Conservation (phyloP, 2,888 invertebrate species). For the Ashinkailepas kermadecensis region DNA sequence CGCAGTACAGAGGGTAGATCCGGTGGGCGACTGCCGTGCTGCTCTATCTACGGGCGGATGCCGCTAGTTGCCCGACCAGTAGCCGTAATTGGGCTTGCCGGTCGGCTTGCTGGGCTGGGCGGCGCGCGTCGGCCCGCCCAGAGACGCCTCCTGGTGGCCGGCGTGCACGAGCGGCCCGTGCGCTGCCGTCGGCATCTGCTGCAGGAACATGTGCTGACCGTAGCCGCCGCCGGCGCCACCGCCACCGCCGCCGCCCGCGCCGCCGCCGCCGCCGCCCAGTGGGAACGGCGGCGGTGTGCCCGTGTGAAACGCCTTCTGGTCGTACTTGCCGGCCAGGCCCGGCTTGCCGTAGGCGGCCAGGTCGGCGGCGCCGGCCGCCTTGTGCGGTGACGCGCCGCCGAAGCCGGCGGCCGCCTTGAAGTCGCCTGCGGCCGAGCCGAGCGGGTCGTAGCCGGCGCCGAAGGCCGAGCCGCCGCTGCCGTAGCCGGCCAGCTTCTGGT, state of each 20-base stretch:
- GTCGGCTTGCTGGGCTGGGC: not conserved
- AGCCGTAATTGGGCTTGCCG: conserved; percentile 12
- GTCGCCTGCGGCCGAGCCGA: conserved; percentile 8
- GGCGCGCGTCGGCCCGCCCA: not conserved
- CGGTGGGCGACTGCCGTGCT: too few species aligned
- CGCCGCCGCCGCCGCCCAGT: not conserved
- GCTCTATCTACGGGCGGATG: too few species aligned
- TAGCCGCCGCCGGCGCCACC: not conserved
- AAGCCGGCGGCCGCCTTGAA: not conserved
- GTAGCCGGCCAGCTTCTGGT: conserved; percentile 6
- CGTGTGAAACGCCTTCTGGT: conserved; percentile 10
- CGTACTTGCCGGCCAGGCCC: not conserved
- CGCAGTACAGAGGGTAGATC: too few species aligned
- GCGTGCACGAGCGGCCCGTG: not conserved
- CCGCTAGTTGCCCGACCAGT: not conserved
- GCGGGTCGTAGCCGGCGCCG: conserved; percentile 2
- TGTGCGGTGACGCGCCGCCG: conserved; percentile 5
- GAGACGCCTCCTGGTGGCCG: not conserved
- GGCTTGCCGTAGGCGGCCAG: not conserved
- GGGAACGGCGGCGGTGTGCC: conserved; percentile 19
- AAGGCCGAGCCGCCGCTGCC: not conserved
- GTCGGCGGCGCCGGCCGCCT: not conserved
- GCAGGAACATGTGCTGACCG: conserved; percentile 9
- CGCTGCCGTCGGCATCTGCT: not conserved
- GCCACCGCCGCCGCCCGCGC: not conserved